These are phyloP conservation scores for Chamaetylas fuelleborni DNA, from an alignment of 2,113 vertebrate species.

Conservation along the genomic window DNA sequence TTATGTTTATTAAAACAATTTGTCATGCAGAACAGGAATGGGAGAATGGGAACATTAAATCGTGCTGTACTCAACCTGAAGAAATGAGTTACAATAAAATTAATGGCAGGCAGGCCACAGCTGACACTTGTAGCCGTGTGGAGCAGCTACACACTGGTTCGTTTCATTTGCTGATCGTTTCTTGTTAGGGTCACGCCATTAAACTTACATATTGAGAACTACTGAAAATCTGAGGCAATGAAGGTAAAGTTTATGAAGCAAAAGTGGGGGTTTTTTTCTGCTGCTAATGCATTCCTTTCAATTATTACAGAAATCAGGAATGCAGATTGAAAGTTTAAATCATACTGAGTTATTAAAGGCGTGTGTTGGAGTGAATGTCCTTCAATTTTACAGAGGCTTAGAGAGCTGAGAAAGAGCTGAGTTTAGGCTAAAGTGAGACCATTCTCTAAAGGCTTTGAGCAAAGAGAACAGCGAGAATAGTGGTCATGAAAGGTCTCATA, in stretches of 20 bases:
- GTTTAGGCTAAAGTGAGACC: conserved; percentile 70
- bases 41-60: conserved; percentile 98
- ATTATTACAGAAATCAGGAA: conserved; percentile 65
- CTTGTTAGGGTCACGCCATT: conserved; percentile 90
- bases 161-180: conserved; percentile 91
- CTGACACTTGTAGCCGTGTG: conserved; percentile 76
- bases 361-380: conserved; percentile 52
- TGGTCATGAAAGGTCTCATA: conserved; percentile 75
- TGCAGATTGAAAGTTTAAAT: conserved; percentile 66
- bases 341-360: conserved; percentile 63
- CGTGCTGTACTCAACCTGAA: conserved; percentile 89
- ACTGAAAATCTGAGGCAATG: conserved; percentile 75
- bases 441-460: conserved; percentile 72
- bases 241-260: conserved; percentile 76
- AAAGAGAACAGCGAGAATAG: conserved; percentile 70
- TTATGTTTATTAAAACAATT: conserved; percentile 99
- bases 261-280: conserved; percentile 34
- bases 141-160: conserved; percentile 83
- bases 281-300: conserved; percentile 76
- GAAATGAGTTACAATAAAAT: conserved; percentile 96
- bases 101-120: conserved; percentile 82
- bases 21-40: conserved; percentile 99
- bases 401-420: conserved; percentile 68
- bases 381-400: conserved; percentile 71
- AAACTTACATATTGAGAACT: conserved; percentile 88